Base-by-base conservation (phyloP, 2,888 invertebrate species). In the Cosmopolites sordidus region DNA sequence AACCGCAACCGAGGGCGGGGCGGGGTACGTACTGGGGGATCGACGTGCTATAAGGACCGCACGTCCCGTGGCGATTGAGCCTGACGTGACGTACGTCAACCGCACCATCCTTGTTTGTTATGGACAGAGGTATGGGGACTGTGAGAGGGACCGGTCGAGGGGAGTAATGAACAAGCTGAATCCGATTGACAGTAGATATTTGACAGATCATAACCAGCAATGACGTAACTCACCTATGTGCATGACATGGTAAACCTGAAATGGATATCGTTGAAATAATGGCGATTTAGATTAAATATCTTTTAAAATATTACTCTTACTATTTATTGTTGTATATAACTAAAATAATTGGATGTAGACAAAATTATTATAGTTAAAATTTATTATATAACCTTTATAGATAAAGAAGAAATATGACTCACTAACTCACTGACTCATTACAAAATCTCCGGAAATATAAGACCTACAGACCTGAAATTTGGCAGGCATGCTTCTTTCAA, bases 31-130 rank as follows among this genome's bases (percentile, higher is more conserved):
- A 4, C 3, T 4, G 5, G 33, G 33, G 33, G 33, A 33, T 33
- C 33, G 33, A 51, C 64, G 63, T 67, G 67, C 64, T 64, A 64
- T 62, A 66, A 67, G 64, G 66, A 69, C 70, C 69, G 64, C 71
- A 72, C 72, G 73, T 74, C 69, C 70, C 68, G 66, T 68, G 68
- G 68, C 70, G 69, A 70, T 71, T 66, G 69, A 68, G 65, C 64
- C 54, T 64, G 66, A 73, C 75, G 74, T 74, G 73, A 73, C 69
- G 72, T 70, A 46, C 72, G 68, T 71, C 66, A 65, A 66, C 67
- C 66, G 63, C 70, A 69, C 65, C 61, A 69, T 66, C 65, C 65
- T 64, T 65, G 62, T 64, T 66, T 66, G 48, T 51, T 51, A 45
- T 51, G 43, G 22, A 33, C n/a, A 33, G 41, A n/a, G n/a, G n/a